Conservation (phyloP, 2,797 vertebrate genomes). For the Aphelocoma californica region DNA sequence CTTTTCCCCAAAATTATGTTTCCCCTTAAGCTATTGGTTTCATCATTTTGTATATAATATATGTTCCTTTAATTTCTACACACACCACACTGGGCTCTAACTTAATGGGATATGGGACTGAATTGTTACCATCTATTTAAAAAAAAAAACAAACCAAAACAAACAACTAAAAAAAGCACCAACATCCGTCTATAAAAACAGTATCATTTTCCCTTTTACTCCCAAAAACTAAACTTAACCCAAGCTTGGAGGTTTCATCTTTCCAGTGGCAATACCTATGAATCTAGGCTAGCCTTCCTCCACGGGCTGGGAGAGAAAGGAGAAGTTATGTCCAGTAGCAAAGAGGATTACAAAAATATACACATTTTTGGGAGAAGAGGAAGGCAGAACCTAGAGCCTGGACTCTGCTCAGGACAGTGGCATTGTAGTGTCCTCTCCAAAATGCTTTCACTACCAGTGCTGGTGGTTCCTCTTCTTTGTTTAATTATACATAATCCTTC, state of each 20-base stretch:
- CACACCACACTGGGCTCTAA: constrained; percentile 50
- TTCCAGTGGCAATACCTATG: constrained; percentile 31
- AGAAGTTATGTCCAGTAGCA: constrained; percentile 43
- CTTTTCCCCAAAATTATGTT: constrained; percentile 11
- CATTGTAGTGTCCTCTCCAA: constrained; percentile 56
- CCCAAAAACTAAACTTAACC: constrained; percentile 40
- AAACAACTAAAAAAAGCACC: constrained; percentile 35
- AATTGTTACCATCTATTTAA: constrained; percentile 32
- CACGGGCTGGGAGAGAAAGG: constrained; percentile 49
- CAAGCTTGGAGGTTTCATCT: constrained; percentile 31
- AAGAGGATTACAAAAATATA: constrained; percentile 68
- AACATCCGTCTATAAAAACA: constrained; percentile 59
- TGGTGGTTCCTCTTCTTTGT: neutral
- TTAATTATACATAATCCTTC: constrained; percentile 83
- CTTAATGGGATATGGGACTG: constrained; percentile 42
- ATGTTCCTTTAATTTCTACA: constrained; percentile 34
- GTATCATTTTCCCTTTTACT: constrained; percentile 54
- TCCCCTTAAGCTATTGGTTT: constrained; percentile 36
- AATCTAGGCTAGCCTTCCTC: constrained; percentile 49
- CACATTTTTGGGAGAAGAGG: constrained; percentile 48
- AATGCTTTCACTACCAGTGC: constrained; percentile 13
- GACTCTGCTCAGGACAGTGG: constrained; percentile 40
- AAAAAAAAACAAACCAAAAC: neutral
- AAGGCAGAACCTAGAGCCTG: constrained; percentile 30
- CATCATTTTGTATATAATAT: neutral